These are phyloP conservation scores for Cephalopholis sonnerati DNA, from an alignment of 2,113 vertebrate genomes.

Conservation along the genomic window DNA sequence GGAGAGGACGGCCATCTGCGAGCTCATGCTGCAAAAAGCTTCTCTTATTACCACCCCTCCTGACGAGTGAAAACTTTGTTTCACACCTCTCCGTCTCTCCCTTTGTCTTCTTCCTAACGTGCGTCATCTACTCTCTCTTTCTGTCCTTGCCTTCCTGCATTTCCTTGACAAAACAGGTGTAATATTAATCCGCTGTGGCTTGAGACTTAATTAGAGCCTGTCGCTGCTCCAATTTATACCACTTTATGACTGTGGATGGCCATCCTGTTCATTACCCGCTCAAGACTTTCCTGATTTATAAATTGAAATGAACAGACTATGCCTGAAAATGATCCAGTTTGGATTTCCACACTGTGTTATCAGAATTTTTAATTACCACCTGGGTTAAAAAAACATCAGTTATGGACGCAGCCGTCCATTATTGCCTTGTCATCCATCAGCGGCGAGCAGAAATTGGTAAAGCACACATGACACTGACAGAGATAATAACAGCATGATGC, in stretches of 20 bases:
- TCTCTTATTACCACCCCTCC: slow-evolving; percentile 55
- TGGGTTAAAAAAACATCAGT: not conserved
- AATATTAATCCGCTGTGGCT: slow-evolving; percentile 35
- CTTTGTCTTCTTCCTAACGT: slow-evolving; percentile 39
- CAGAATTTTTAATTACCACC: slow-evolving; percentile 33
- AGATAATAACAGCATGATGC: slow-evolving; percentile 13
- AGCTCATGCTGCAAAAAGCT: slow-evolving; percentile 50
- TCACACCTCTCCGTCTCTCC: slow-evolving; percentile 26
- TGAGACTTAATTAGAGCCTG: not conserved
- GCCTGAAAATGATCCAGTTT: slow-evolving; percentile 33
- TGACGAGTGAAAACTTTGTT: slow-evolving; percentile 46
- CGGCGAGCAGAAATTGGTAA: not conserved
- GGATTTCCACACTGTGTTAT: slow-evolving; percentile 28
- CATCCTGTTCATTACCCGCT: slow-evolving; percentile 57
- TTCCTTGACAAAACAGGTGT: slow-evolving; percentile 51
- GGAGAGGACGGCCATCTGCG: slow-evolving; percentile 65
- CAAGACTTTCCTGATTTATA: slow-evolving; percentile 33
- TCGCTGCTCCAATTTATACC: not conserved
- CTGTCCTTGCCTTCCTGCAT: slow-evolving; percentile 11
- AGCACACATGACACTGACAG: not conserved
- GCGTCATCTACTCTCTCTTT: slow-evolving; percentile 24
- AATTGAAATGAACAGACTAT: slow-evolving; percentile 46
- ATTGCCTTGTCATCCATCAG: slow-evolving; percentile 17
- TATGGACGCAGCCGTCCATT: slow-evolving; percentile 13
- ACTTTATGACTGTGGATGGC: slow-evolving; percentile 50